A percentile compares a stretch with the other conserved stretches of the same genome.
phyloP scores from a whole-genome alignment of 2,113 vertebrate species.

The Chlorodrepanis virens region DNA sequence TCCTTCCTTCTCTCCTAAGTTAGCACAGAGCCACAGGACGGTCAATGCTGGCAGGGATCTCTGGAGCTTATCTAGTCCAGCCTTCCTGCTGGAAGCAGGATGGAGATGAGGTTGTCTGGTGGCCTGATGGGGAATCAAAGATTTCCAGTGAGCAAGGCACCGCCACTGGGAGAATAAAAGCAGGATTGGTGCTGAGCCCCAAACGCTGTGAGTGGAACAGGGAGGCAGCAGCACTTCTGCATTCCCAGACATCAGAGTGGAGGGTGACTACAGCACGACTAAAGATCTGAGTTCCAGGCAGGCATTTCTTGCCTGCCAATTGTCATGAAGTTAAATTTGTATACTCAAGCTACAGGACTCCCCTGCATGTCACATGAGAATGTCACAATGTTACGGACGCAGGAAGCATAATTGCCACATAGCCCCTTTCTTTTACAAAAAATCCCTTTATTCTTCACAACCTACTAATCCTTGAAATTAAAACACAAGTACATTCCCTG shows the following conservation, averaged over 20 bases:
- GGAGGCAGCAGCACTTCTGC: not conserved
- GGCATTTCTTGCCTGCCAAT: not conserved
- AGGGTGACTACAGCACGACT: not conserved
- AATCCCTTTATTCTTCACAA: slow-evolving; percentile 29
- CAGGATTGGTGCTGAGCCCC: not conserved
- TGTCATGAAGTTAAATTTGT: not conserved
- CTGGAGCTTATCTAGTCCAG: not conserved
- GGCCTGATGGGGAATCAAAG: not conserved
- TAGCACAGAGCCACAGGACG: not conserved
- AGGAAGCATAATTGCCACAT: not conserved
- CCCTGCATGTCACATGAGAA: not conserved
- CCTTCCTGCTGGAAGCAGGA: not conserved
- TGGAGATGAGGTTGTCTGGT: not conserved
- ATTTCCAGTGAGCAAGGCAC: not conserved
- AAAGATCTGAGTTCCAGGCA: not conserved
- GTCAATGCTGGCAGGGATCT: not conserved
- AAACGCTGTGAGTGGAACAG: fast-evolving
- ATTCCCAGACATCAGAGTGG: not conserved
- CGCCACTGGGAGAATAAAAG: not conserved
- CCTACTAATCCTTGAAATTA: not conserved
- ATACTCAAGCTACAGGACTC: not conserved
- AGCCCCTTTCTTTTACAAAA: not conserved
- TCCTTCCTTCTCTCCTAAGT: not conserved
- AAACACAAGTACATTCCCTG: not conserved
- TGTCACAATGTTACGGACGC: fast-evolving